Evolutionary conservation across 2,113 vertebrate species (phyloP).

Genomic region (Tamias sibiricus): DNA sequence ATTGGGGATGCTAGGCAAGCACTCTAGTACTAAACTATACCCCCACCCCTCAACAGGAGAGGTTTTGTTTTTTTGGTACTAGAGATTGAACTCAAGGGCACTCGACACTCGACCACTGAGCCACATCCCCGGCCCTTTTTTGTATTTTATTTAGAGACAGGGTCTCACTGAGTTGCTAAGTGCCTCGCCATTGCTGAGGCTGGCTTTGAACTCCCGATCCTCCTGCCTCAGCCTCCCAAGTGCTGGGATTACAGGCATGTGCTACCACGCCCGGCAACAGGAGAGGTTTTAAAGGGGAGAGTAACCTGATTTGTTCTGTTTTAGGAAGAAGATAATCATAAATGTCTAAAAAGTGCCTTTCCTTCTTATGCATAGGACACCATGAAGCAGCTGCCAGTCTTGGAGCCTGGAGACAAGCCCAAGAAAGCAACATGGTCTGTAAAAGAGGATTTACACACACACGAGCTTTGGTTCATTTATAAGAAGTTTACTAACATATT

Average conservation of each 20-base stretch:
- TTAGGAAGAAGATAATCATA: background rate
- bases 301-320: background rate
- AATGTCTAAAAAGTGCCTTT: constrained; percentile 64
- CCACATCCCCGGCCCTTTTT: no score
- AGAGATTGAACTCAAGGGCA: no score
- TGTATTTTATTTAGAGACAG: no score
- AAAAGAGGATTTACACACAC: constrained; percentile 41
- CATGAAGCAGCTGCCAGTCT: constrained; percentile 91
- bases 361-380: constrained; percentile 65
- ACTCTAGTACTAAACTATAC: background rate
- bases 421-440: constrained; percentile 85
- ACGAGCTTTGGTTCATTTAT: constrained; percentile 60
- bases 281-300: background rate
- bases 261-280: no score
- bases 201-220: no score
- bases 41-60: background rate
- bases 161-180: no score
- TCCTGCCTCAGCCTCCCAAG: no score
- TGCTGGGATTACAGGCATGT: no score
- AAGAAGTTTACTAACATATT: constrained; percentile 59
- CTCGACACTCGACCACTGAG: no score
- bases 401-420: constrained; percentile 89
- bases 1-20: background rate
- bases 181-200: no score
- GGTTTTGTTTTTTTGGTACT: background rate